These are phyloP conservation scores for Bagarius yarrelli DNA, from an alignment of 2,113 vertebrate species.

Conservation along the genomic window DNA sequence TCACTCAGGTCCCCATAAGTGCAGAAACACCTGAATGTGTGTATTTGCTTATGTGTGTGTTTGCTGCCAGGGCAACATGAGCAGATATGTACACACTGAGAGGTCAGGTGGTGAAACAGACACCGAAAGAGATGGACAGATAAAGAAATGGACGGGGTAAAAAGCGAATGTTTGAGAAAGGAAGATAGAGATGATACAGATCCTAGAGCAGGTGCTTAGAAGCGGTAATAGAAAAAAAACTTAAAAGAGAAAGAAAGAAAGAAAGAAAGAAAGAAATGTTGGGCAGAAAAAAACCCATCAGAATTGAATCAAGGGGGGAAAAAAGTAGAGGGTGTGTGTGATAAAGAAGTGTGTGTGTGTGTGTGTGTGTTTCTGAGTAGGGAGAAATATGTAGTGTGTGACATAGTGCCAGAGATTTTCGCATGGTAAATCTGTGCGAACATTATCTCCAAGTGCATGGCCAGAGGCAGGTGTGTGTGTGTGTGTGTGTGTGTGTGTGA, in stretches of 20 bases:
- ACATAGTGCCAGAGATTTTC: conserved; percentile 11
- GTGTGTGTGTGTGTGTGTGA: conserved; percentile 25
- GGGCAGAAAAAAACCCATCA: neutral
- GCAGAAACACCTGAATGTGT: conserved; percentile 2
- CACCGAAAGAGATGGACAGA: conserved; percentile 51
- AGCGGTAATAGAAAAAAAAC: neutral
- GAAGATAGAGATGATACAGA: neutral
- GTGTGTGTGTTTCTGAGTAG: conserved; percentile 8
- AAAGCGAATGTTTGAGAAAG: conserved; percentile 37
- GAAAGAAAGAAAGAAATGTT: conserved; percentile 16
- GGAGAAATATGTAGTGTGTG: conserved; percentile 48
- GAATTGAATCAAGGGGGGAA: neutral
- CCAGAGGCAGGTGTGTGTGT: conserved; percentile 27
- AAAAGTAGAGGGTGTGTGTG: conserved; percentile 31
- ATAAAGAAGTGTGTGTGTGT: neutral
- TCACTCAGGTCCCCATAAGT: neutral
- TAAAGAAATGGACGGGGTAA: conserved; percentile 40
- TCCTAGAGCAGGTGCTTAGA: neutral
- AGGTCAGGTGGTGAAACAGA: conserved; percentile 70
- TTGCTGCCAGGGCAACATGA: conserved; percentile 57
- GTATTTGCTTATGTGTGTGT: conserved; percentile 35
- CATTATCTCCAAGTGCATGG: conserved; percentile 9
- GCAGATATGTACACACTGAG: conserved; percentile 60
- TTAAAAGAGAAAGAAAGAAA: conserved; percentile 11
- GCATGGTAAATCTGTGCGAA: conserved; percentile 34